Base-by-base conservation (phyloP, 2,797 vertebrate species). In the Nyctibius grandis region DNA sequence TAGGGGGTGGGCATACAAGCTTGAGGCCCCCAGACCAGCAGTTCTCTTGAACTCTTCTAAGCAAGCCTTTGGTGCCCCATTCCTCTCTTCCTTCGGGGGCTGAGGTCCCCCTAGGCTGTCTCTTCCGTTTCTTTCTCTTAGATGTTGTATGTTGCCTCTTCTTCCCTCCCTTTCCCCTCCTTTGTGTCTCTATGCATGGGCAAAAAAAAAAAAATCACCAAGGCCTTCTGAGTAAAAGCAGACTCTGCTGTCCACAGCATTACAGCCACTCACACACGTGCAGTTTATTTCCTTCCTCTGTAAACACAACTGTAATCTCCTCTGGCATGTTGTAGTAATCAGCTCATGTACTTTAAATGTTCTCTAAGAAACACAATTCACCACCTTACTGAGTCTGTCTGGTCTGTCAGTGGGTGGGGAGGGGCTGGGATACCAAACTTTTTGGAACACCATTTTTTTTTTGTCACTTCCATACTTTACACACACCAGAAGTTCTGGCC, bases 281-380 rank as follows among this genome's bases (percentile, higher is more conserved):
- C 88, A 79, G 82, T 91, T 94, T 91, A 76, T 95, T 93, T 95
- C 85, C 73, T 73, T 76, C 44, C 53, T 93, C 80, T 96, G 70
- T 84, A 68, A 96, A 95, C 57, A 79, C 50, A 56, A 91, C 64
- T 96, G 94, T 96, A 90, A 91, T 36, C 44, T 94, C 29, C 57
- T 94, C 82, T 70, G 89, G 96, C 91, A 93, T 97, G 95, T 96
- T 94, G 68, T 73, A 89, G 84, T 76, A 80, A 90, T 65, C 82
- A 86, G 78, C 91, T 93, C 89, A 53, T 97, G 94, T 96, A 96
- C 84, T 90, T 95, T 84, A 85, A 96, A 88, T 65, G 59, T 47
- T 94, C 88, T 91, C 78, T 82, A 96, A 96, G 90, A 97, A 96
- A 96, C 79, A 91, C 53, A 82, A 25, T 93, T 93, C 21, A 84